Evolutionary conservation across 2,113 vertebrate genomes (phyloP).

Genomic region (Prunella fulvescens): DNA sequence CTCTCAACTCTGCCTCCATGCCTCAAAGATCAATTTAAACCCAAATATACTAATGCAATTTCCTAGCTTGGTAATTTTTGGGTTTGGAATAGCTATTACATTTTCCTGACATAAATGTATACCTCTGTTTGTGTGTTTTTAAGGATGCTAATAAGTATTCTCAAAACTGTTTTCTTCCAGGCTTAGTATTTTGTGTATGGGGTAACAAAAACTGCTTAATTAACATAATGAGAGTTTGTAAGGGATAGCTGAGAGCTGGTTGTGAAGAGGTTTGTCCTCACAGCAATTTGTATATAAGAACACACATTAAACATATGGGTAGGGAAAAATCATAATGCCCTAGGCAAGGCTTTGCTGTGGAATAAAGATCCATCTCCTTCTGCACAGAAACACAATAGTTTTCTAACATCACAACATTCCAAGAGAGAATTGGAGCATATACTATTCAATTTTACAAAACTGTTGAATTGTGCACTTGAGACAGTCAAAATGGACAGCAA

Average conservation of each 20-base stretch:
- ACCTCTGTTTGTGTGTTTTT: neutral
- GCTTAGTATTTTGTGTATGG: neutral
- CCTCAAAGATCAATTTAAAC: neutral
- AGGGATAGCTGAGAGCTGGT: neutral
- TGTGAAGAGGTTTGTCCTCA: neutral
- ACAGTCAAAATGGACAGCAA: constrained; percentile 43
- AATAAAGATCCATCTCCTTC: constrained; percentile 46
- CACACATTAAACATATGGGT: constrained; percentile 21
- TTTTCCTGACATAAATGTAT: neutral
- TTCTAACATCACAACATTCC: constrained; percentile 30
- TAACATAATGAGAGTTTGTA: neutral
- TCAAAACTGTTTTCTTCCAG: neutral
- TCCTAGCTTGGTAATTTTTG: neutral
- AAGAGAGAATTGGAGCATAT: constrained; percentile 52
- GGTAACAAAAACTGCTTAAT: neutral
- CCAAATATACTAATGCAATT: neutral
- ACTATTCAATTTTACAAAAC: constrained; percentile 60
- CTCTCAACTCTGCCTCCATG: neutral
- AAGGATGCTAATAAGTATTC: neutral
- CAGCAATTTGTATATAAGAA: neutral
- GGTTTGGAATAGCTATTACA: neutral
- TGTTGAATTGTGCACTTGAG: constrained; percentile 55
- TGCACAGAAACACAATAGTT: constrained; percentile 29
- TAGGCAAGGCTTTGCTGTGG: constrained; percentile 6
- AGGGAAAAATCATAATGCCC: neutral